Base-by-base conservation (phyloP, 2,113 vertebrate genomes). In the Clarias magur region DNA sequence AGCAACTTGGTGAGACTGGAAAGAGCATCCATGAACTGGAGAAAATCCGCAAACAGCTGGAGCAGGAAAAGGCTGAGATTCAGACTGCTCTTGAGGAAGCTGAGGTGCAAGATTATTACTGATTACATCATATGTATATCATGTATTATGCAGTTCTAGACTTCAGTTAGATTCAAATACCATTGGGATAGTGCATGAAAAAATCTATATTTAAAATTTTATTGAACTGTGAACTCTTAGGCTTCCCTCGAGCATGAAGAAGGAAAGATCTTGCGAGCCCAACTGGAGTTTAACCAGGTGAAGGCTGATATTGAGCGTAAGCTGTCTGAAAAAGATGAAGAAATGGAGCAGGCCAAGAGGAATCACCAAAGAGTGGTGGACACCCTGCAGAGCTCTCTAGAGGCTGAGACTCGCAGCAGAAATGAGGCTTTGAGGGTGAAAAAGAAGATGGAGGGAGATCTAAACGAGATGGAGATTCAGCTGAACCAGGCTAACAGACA, bases 281-380 rank as follows among this genome's bases (percentile, higher is more conserved):
- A 98, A 91, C 92, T 98, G 82, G 97, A 98, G 92, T 95, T 97
- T 85, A 96, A 93, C 91, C 97, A 98, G 91, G 92, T 95, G 56
- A 97, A 97, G 91, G 94, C 95, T 0, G 97, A 98, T 1, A 94
- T 95, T 0, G 97, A 97, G 85, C 92, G 96, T 25, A 98, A 97
- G 87, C 73, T 97, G 91, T 83, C 93, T 0, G 97, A 98, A 93
- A 98, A 97, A 93, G 97, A 97, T 0, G 97, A 98, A 90, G 97
- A 98, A 93, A 95, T 96, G 95, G 97, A 98, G 88, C 96, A 97
- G 92, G 90, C 93, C 86, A 98, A 98, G 91, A 94, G 97, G 68
- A 97, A 97, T 93, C 95, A 97, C 83, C 94, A 94, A 91, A 92
- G 96, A 15, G 89, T 94, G 89, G 93, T 96, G 85, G 97, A 97